Percentiles rank a stretch among this genome's conserved stretches.
phyloP scores from a whole-genome alignment of 2,888 invertebrate species.

The Lasioglossum oenotherae region DNA sequence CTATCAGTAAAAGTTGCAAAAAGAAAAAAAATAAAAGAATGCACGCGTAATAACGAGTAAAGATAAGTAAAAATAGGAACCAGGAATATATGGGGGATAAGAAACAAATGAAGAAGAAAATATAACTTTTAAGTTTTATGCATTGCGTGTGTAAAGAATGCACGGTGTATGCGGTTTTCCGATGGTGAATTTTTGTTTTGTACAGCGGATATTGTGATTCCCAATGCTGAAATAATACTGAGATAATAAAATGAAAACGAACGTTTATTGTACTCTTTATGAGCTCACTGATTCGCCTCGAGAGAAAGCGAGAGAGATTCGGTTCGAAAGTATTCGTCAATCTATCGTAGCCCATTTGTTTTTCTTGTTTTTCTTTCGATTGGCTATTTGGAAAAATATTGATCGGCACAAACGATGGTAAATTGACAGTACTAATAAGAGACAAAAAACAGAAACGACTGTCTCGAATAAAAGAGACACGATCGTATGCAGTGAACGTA shows the following conservation, averaged over 20 bases:
- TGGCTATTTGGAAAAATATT: conserved; percentile 17
- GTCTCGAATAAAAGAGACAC: conserved; percentile 47
- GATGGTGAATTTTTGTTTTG: conserved; percentile 83
- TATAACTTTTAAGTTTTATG: conserved; percentile 76
- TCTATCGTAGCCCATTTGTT: conserved; percentile 24
- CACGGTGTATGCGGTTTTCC: conserved; percentile 75
- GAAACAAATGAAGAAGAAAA: conserved; percentile 46
- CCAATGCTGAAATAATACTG: conserved; percentile 79
- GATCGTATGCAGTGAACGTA: conserved; percentile 28
- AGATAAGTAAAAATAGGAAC: conserved; percentile 58
- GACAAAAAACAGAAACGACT: neutral
- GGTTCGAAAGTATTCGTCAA: conserved; percentile 40
- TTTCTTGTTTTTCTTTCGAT: neutral
- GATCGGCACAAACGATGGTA: conserved; percentile 37
- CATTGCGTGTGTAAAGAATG: conserved; percentile 64
- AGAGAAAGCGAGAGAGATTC: neutral
- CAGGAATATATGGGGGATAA: conserved; percentile 53
- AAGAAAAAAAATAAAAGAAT: conserved; percentile 29
- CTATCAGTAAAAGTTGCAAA: conserved; percentile 70
- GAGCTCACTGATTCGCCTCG: conserved; percentile 49
- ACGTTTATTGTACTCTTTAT: conserved; percentile 64
- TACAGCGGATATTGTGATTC: conserved; percentile 83
- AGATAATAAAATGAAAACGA: conserved; percentile 70
- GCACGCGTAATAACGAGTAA: conserved; percentile 46
- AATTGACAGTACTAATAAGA: conserved; percentile 33